These are phyloP conservation scores for Spodoptera exigua DNA, from an alignment of 2,888 invertebrate species.

Conservation along the genomic window DNA sequence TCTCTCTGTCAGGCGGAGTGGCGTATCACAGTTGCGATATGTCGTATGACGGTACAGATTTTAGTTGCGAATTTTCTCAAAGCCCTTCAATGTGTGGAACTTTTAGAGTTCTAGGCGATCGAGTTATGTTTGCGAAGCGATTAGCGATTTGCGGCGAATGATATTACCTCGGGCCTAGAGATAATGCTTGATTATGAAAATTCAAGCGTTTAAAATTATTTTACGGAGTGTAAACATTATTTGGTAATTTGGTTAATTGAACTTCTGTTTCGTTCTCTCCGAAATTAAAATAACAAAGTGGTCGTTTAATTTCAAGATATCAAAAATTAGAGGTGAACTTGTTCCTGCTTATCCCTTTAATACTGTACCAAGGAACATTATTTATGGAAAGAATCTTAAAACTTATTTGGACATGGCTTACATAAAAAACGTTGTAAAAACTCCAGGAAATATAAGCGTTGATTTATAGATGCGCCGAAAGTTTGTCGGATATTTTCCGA, in stretches of 20 bases:
- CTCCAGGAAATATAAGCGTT: slow-evolving; percentile 48
- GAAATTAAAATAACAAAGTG: slow-evolving; percentile 52
- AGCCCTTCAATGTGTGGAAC: slow-evolving; percentile 65
- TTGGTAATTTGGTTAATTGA: slow-evolving; percentile 69
- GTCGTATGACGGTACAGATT: slow-evolving; percentile 82
- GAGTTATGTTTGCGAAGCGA: slow-evolving; percentile 78
- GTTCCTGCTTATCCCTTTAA: slow-evolving; percentile 40
- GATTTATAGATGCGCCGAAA: slow-evolving; percentile 54
- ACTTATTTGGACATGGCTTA: slow-evolving; percentile 41
- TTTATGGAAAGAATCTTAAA: slow-evolving; percentile 43
- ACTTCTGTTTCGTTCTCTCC: slow-evolving; percentile 52
- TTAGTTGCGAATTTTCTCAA: slow-evolving; percentile 76
- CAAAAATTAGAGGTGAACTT: slow-evolving; percentile 51
- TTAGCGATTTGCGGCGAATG: slow-evolving; percentile 80
- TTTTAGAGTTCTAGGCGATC: slow-evolving; percentile 68
- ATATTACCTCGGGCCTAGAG: slow-evolving; percentile 72
- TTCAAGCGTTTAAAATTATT: slow-evolving; percentile 72
- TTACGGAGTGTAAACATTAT: slow-evolving; percentile 68
- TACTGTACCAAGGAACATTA: slow-evolving; percentile 38
- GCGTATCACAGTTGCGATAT: slow-evolving; percentile 79
- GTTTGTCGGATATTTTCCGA: slow-evolving; percentile 44
- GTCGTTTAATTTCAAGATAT: slow-evolving; percentile 40
- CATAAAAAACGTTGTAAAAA: slow-evolving; percentile 53
- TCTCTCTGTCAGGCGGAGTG: slow-evolving; percentile 75
- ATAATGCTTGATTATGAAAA: slow-evolving; percentile 82